Percentiles rank a stretch among this genome's conserved stretches.
Conservation (phyloP, 1,140 invertebrate species). For the Drosophila varians region DNA sequence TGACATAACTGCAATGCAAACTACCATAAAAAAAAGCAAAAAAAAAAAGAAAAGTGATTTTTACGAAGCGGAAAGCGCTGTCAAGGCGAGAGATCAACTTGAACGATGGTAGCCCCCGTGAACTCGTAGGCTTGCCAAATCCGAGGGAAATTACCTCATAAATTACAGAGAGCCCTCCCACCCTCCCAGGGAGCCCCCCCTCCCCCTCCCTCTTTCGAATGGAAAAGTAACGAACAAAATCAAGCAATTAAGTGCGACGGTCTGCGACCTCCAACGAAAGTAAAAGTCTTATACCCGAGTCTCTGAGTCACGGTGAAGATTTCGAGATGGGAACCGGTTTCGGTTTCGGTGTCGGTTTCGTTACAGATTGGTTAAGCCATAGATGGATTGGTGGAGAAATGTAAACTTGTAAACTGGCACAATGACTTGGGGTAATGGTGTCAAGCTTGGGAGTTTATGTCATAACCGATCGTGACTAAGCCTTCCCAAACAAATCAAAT, state of each 20-base stretch:
- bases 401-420: slow-evolving; percentile 67
- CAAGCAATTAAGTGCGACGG: slow-evolving; percentile 60
- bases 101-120: slow-evolving; percentile 44
- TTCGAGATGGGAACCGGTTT: slow-evolving; percentile 62
- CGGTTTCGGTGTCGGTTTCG: slow-evolving; percentile 29
- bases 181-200: neutral
- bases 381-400: slow-evolving; percentile 21
- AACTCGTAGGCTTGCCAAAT: slow-evolving; percentile 63
- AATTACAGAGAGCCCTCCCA: slow-evolving; percentile 27
- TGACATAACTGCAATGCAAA: slow-evolving; percentile 66
- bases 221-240: slow-evolving; percentile 33
- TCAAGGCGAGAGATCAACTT: slow-evolving; percentile 72
- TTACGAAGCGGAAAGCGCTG: slow-evolving; percentile 62
- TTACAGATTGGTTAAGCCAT: slow-evolving; percentile 60
- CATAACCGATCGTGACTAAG: slow-evolving; percentile 36
- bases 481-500: slow-evolving; percentile 10
- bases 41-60: slow-evolving; percentile 38
- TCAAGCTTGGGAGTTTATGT: slow-evolving; percentile 52
- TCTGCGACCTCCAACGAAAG: slow-evolving; percentile 79
- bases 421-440: slow-evolving; percentile 75
- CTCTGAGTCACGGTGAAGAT: slow-evolving; percentile 69
- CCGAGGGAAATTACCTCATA: slow-evolving; percentile 72
- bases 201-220: neutral
- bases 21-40: slow-evolving; percentile 22
- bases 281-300: slow-evolving; percentile 59